Evolutionary conservation across 1,140 invertebrate species (phyloP), one percentile per base, ranked within the genome.

Genomic region (Tetragonula clypearis): DNA sequence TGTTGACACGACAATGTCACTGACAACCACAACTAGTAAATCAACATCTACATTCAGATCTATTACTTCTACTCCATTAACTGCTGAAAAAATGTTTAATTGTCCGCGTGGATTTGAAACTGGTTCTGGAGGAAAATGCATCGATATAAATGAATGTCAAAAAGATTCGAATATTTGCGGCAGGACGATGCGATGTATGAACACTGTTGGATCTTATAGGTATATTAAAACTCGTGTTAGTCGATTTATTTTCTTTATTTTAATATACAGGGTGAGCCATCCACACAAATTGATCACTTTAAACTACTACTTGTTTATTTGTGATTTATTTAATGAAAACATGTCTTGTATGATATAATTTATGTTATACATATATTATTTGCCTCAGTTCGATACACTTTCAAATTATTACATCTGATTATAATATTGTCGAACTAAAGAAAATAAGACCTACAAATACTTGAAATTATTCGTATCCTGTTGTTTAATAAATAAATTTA

Each of bases 81-180:
- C 19, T 1, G 21, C 62, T 14, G 0, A 79, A n/a, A 68, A 49
- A 41, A 8, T 76, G 9, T 84, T 49, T 19, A 68, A 6, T 1
- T 95, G 94, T 82, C 92, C 92, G 35, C 79, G 56, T 17, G 94
- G 94, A 55, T 95, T 94, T 26, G 90, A 92, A 65, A 15, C 68
- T 14, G 91, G 88, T 2, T 78, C 90, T n/a, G 87, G 91, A 58
- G 91, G 92, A 14, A 92, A 92, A 58, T 95, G 94, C 74, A 75
- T 92, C 85, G 96, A 96, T 87, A 93, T 96, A 68, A 94, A 96
- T 88, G 96, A 96, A 86, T 96, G 96, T 85, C 83, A 85, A n/a
- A 85, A 66, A 30, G 73, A 89, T 11, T 85, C 87, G 1, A 92
- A 90, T 69, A 88, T 91, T 23, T 94, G 94, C 75, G 85, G 88